Percentiles rank a stretch among this genome's conserved stretches.
phyloP scores from a whole-genome alignment of 2,797 vertebrate species.

The Halcyon chelicuti region DNA sequence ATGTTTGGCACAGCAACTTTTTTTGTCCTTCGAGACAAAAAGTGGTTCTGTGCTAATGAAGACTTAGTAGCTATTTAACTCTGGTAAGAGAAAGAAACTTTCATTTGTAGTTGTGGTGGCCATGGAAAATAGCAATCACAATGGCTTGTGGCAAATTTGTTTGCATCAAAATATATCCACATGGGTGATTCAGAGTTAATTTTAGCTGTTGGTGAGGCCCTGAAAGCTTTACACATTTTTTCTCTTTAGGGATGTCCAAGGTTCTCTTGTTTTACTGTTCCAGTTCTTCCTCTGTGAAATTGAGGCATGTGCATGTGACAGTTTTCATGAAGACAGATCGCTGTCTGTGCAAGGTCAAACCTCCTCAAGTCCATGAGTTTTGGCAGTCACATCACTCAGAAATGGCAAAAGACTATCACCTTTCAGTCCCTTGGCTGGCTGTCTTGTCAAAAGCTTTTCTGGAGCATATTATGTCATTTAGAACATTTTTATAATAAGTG shows the following conservation, averaged over 20 bases:
- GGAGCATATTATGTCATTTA: slow-evolving; percentile 1
- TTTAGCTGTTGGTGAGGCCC: slow-evolving; percentile 52
- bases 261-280: slow-evolving; percentile 62
- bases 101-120: background rate
- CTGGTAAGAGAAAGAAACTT: background rate
- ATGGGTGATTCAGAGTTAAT: slow-evolving; percentile 67
- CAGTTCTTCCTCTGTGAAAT: slow-evolving; percentile 76
- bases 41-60: background rate
- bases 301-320: slow-evolving; percentile 78
- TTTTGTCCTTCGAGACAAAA: slow-evolving; percentile 42
- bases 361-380: slow-evolving; percentile 65
- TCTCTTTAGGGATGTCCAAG: slow-evolving; percentile 75
- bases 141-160: background rate
- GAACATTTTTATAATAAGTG: slow-evolving; percentile 1
- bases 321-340: slow-evolving; percentile 82
- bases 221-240: slow-evolving; percentile 69
- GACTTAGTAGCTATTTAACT: slow-evolving; percentile 22
- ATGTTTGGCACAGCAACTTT: background rate
- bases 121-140: background rate
- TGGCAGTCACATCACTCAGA: slow-evolving; percentile 76
- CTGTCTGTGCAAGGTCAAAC: slow-evolving; percentile 80
- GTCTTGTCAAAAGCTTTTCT: slow-evolving; percentile 55
- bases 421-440: slow-evolving; percentile 46
- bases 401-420: slow-evolving; percentile 67
- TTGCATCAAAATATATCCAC: slow-evolving; percentile 12